A percentile compares a stretch with the other conserved stretches of the same genome.
Conservation (phyloP, 2,113 vertebrate genomes). For the Neodontobutis hainanensis region DNA sequence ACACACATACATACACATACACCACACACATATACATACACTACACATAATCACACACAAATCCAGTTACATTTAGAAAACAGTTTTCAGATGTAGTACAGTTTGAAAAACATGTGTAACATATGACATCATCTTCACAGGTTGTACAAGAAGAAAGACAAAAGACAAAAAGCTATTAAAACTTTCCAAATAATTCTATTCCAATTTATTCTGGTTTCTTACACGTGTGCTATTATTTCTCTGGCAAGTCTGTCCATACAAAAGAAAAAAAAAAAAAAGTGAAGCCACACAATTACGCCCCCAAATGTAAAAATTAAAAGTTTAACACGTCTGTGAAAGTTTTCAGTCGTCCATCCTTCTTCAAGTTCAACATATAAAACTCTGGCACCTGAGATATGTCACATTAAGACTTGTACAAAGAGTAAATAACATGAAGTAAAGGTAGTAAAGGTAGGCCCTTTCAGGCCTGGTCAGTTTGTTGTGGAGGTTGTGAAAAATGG, state of each 20-base stretch:
- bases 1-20: too few relatives aligned
- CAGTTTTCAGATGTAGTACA: too few relatives aligned
- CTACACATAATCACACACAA: too few relatives aligned
- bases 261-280: constrained; percentile 26
- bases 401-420: neutral
- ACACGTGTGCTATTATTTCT: constrained; percentile 31
- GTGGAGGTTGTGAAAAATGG: neutral
- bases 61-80: too few relatives aligned
- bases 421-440: neutral
- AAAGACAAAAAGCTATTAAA: too few relatives aligned
- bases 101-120: too few relatives aligned
- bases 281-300: constrained; percentile 22
- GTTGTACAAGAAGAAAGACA: too few relatives aligned
- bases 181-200: constrained; percentile 16
- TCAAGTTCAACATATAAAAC: too few relatives aligned
- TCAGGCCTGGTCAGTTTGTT: neutral
- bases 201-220: constrained; percentile 25
- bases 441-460: neutral
- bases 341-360: too few relatives aligned
- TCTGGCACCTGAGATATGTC: constrained; percentile 3
- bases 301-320: constrained; percentile 28
- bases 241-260: constrained; percentile 8
- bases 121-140: too few relatives aligned
- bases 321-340: too few relatives aligned
- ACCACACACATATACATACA: too few relatives aligned